Conservation (phyloP, 2,113 vertebrate species). For the Notiomystis cincta region DNA sequence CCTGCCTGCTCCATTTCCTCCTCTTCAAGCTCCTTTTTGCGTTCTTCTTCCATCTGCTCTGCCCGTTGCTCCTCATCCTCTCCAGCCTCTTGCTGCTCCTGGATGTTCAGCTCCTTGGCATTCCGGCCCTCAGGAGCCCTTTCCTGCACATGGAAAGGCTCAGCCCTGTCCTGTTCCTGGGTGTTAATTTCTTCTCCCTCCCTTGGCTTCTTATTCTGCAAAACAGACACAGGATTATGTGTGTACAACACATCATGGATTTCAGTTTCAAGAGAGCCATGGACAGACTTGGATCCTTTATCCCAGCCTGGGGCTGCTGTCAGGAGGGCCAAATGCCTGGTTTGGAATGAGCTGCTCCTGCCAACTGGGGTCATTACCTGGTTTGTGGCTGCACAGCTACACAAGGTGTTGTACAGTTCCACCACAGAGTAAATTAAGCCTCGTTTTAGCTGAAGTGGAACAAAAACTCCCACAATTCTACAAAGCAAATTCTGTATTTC, state of each 20-base stretch:
- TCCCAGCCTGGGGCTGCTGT: not conserved
- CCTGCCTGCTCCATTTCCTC: constrained; percentile 88
- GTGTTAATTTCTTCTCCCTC: not conserved
- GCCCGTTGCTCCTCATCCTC: constrained; percentile 59
- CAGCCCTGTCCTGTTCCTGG: not conserved
- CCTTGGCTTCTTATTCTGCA: not conserved
- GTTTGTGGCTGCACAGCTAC: not conserved
- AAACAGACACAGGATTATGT: not conserved
- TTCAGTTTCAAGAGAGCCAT: not conserved
- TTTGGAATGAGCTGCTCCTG: not conserved
- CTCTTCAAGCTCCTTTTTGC: constrained; percentile 82
- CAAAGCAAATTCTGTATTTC: not conserved
- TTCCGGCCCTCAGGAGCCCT: not conserved
- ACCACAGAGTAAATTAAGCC: not conserved
- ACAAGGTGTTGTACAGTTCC: not conserved
- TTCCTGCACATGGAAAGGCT: not conserved
- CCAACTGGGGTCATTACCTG: not conserved
- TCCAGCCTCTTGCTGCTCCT: constrained; percentile 56
- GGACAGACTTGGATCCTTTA: not conserved
- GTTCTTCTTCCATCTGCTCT: constrained; percentile 76
- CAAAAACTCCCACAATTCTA: not conserved
- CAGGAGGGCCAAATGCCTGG: not conserved
- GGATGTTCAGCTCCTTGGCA: constrained; percentile 28
- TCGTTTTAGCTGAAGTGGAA: not conserved
- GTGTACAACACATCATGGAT: not conserved